These are phyloP conservation scores for Acinonyx jubatus DNA, from an alignment of 2,113 vertebrate species.

Conservation along the genomic window DNA sequence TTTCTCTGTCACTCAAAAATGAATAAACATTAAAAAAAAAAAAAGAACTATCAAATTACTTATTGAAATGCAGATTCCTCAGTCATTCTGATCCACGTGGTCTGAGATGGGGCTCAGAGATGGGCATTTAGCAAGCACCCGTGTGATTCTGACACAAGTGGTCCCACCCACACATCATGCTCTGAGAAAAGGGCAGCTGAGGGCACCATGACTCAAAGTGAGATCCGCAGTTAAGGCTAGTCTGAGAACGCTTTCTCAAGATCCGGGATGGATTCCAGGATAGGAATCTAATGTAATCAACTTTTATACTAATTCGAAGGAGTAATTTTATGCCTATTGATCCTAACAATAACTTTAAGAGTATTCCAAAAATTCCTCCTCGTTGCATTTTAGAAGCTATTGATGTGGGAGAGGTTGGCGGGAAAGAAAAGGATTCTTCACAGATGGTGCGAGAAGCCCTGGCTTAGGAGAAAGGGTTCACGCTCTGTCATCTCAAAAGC, in stretches of 20 bases:
- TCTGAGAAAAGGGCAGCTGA: background rate
- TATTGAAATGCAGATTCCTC: background rate
- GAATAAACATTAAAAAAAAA: no score
- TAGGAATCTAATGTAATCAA: background rate
- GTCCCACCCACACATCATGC: accelerated
- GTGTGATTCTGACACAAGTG: background rate
- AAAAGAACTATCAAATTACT: background rate
- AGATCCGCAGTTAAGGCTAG: background rate
- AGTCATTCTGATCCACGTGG: background rate
- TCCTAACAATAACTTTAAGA: background rate
- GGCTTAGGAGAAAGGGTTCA: background rate
- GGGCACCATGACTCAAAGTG: background rate
- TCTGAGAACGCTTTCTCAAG: background rate
- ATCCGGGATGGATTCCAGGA: background rate
- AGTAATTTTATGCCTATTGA: background rate
- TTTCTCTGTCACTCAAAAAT: no score
- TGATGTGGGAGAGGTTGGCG: background rate
- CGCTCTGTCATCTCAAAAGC: background rate
- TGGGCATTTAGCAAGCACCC: background rate
- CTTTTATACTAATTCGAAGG: background rate
- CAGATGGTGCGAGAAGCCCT: background rate
- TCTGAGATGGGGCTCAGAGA: background rate
- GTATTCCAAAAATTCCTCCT: background rate
- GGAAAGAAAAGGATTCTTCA: background rate
- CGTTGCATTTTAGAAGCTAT: background rate